Base-by-base conservation (phyloP, 2,888 invertebrate species). In the Idaea straminata region DNA sequence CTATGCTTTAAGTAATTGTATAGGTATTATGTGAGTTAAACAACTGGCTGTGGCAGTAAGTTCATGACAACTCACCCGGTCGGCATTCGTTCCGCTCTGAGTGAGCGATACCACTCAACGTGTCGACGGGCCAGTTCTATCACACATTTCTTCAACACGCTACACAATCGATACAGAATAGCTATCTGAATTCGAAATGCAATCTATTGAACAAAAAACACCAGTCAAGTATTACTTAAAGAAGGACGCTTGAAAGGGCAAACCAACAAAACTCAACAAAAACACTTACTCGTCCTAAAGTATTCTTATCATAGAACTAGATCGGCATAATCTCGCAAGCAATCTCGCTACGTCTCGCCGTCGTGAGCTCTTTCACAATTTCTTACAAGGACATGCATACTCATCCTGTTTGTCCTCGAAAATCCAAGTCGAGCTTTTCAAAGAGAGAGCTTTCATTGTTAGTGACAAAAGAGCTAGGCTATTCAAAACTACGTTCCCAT, bases 401-500 rank as follows among this genome's bases (percentile, higher is more conserved):
- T 66, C 65, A 62, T 69, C 63, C 64, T 67, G 61, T 63, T 61
- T 61, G 62, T 65, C 64, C 66, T 66, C 38, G 63, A 69, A 71
- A 67, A 67, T 64, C 47, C 47, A 47, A 47, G 47, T 7, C 47
- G 47, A 47, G 47, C 6, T 47, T 47, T 10, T 47, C 47, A 47
- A 61, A 59, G 68, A 66, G 64, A 59, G 65, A 66, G 65, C 65
- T 65, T 68, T 69, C 65, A 71, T 73, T 71, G 64, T 70, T 63
- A 66, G 61, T 34, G 63, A 66, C 66, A 67, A 69, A 66, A 63
- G 66, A 65, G 61, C 69, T 62, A 62, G 66, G 69, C 73, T 71
- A 70, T 67, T 66, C 69, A 70, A 70, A 70, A 70, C 63, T 63
- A 65, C 67, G 57, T n/a, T 38, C 63, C 5, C 60, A 59, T 47